Percentiles rank a stretch among this genome's conserved stretches.
Evolutionary conservation across 2,113 vertebrate genomes (phyloP).

Genomic region (Daboia siamensis): DNA sequence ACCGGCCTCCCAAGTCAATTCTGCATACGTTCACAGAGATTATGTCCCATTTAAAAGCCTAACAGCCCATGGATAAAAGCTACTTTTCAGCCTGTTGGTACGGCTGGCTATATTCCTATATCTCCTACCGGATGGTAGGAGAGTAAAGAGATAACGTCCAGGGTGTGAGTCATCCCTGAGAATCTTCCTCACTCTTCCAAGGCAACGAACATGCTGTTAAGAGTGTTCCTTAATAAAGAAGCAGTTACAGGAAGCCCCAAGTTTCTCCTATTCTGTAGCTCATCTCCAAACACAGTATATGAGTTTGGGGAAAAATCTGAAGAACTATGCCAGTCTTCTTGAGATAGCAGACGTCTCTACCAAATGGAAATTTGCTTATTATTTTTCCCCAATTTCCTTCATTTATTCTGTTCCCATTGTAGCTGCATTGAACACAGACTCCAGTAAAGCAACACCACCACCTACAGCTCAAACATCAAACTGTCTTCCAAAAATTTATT

Average conservation of each 20-base stretch:
- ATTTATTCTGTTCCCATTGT: neutral
- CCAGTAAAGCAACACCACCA: conserved; percentile 61
- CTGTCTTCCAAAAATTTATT: conserved; percentile 21
- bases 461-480: conserved; percentile 62
- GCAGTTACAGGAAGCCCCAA: neutral
- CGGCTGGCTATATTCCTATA: too few species aligned
- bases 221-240: neutral
- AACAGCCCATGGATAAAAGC: too few species aligned
- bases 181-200: too few species aligned
- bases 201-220: neutral
- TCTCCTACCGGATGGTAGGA: too few species aligned
- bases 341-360: neutral
- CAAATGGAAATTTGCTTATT: neutral
- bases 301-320: neutral
- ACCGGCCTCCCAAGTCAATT: too few species aligned
- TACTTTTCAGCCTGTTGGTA: too few species aligned
- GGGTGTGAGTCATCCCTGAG: too few species aligned
- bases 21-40: too few species aligned
- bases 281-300: neutral
- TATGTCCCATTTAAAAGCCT: too few species aligned
- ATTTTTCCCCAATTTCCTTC: neutral
- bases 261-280: neutral
- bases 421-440: conserved; percentile 30
- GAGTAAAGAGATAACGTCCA: too few species aligned
- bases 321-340: neutral